phyloP scores from a whole-genome alignment of 92 coral and sea anemone species.

The Siderastrea radians region DNA sequence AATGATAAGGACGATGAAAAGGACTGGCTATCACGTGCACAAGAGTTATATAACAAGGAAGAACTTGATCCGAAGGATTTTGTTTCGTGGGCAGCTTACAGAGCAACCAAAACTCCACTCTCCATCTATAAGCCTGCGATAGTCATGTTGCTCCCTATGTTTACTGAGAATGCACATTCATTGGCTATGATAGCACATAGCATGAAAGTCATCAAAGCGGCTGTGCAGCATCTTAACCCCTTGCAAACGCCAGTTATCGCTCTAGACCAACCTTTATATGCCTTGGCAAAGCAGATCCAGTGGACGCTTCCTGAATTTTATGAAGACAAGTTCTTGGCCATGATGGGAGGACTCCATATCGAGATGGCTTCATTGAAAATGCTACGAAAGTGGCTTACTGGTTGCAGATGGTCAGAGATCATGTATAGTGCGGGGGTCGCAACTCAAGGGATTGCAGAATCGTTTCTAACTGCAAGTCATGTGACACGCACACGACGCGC shows the following conservation, averaged over 20 bases:
- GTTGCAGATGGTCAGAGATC: slow-evolving; percentile 68
- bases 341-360: slow-evolving; percentile 61
- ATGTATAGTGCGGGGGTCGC: slow-evolving; percentile 56
- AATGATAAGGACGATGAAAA: too few species aligned
- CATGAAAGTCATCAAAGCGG: slow-evolving; percentile 64
- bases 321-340: slow-evolving; percentile 49
- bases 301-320: slow-evolving; percentile 60
- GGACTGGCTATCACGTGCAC: too few species aligned
- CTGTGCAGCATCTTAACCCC: slow-evolving; percentile 63
- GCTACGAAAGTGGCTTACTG: slow-evolving; percentile 59
- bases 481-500: slow-evolving; percentile 72
- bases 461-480: slow-evolving; percentile 71
- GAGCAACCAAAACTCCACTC: too few species aligned
- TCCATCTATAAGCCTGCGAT: too few species aligned
- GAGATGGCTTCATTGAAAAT: slow-evolving; percentile 65
- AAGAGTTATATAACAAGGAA: too few species aligned
- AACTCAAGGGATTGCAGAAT: slow-evolving; percentile 71
- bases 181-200: slow-evolving; percentile 57
- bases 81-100: too few species aligned
- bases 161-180: slow-evolving; percentile 61
- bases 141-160: slow-evolving; percentile 53
- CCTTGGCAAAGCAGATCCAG: slow-evolving; percentile 63
- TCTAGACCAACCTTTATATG: slow-evolving; percentile 53
- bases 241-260: slow-evolving; percentile 58
- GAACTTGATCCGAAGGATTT: too few species aligned